Evolutionary conservation across 1,140 invertebrate genomes (phyloP), one percentile per base, ranked within the genome.

Genomic region (Drosophila simulans): DNA sequence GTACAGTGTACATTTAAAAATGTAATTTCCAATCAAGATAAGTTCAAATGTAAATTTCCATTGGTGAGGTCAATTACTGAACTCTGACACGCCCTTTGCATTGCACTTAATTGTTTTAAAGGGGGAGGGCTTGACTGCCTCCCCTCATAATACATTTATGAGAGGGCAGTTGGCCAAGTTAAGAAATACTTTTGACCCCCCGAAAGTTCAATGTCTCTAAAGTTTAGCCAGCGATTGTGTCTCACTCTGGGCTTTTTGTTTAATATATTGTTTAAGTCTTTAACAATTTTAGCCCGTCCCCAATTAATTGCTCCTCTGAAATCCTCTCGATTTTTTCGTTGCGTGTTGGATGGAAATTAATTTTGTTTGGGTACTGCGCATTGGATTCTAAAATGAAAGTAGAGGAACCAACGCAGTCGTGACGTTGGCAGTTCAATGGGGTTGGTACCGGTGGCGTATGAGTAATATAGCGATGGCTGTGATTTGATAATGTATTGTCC

Each of bases 21-120:
- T 83, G 65, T 75, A 75, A 68, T 71, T 83, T 78, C 73, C 75
- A 79, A 78, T 83, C 64, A 82, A 78, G 80, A 83, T 83, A 78
- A 83, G 80, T 83, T 83, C 80, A 83, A 83, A 83, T 78, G 80
- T 75, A 83, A 74, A 64, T 78, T 83, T 78, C 58, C 72, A 60
- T 75, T 11, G 54, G 42, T 48, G 51, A 64, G 65, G 63, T 52
- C 69, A 74, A 74, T 64, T 74, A 51, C 51, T 35, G 51, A 49
- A 34, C 64, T 35, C 20, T 25, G 55, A 22, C 7, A 37, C 46
- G 20, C 39, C 53, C 15, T 13, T 15, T 8, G 27, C 37, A 69
- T 53, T 74, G 79, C 63, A 81, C 52, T 77, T 82, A 82, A 82
- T 74, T 82, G 79, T 68, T 54, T 56, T 42, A 37, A 15, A 17